A percentile compares a stretch with the other conserved stretches of the same genome.
Conservation (phyloP, 2,888 invertebrate species). For the Augiades crinisus region DNA sequence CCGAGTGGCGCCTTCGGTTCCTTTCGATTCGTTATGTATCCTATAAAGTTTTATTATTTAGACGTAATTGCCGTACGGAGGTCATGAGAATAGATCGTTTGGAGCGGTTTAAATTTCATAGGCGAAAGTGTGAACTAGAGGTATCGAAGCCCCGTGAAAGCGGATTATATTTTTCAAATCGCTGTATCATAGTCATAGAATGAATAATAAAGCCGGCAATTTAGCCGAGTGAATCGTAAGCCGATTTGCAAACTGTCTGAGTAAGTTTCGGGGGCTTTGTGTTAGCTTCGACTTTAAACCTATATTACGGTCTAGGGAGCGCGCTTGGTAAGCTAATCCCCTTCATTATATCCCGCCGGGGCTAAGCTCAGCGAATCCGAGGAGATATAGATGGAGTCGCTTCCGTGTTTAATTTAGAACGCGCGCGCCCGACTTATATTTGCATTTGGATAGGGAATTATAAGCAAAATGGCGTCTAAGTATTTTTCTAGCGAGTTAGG, state of each 20-base stretch:
- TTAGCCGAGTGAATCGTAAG: conserved; percentile 56
- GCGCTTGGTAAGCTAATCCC: conserved; percentile 32
- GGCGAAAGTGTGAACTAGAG: conserved; percentile 60
- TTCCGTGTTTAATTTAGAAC: conserved; percentile 63
- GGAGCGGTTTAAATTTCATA: conserved; percentile 54
- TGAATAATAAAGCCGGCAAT: conserved; percentile 43
- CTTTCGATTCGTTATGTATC: conserved; percentile 43
- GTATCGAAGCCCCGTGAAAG: conserved; percentile 58
- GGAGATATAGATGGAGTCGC: conserved; percentile 46
- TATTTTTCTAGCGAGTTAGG: conserved; percentile 77
- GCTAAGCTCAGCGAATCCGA: conserved; percentile 50
- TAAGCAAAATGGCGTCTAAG: conserved; percentile 71
- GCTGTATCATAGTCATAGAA: conserved; percentile 28
- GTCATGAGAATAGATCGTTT: conserved; percentile 57
- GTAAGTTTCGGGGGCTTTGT: conserved; percentile 55
- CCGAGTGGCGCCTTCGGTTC: conserved; percentile 45
- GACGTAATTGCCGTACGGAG: conserved; percentile 45
- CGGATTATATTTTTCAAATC: conserved; percentile 54
- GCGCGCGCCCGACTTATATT: conserved; percentile 49
- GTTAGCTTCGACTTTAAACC: conserved; percentile 50
- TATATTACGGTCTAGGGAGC: conserved; percentile 56
- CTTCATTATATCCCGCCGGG: conserved; percentile 28
- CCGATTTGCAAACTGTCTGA: conserved; percentile 56
- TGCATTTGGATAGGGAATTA: conserved; percentile 49
- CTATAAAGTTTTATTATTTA: conserved; percentile 60